Percentiles rank a stretch among this genome's conserved stretches.
Conservation (phyloP, 2,888 invertebrate genomes). For the Thymelicus sylvestris region DNA sequence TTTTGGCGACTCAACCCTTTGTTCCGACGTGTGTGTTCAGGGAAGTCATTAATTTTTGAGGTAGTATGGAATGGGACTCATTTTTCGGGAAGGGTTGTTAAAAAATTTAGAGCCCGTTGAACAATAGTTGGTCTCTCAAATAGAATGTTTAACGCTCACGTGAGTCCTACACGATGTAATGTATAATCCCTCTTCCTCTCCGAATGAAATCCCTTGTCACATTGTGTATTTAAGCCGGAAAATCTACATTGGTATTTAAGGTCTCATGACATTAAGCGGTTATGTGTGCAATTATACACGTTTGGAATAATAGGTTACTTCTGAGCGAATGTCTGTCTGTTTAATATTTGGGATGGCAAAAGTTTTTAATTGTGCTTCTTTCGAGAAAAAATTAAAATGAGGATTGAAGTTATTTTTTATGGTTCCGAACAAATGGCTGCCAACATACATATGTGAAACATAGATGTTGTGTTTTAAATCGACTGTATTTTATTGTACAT, state of each 20-base stretch:
- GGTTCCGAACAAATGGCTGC: no score
- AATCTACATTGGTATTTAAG: not conserved
- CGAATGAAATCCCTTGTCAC: constrained; percentile 22
- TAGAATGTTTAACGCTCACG: constrained; percentile 26
- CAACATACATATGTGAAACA: no score
- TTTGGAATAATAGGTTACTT: no score
- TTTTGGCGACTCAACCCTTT: constrained; percentile 72
- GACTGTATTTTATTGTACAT: no score
- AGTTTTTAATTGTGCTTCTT: no score
- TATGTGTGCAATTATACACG: not conserved
- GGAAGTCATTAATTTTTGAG: constrained; percentile 73
- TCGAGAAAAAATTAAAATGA: no score
- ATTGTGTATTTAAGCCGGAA: constrained; percentile 11
- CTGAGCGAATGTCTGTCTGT: no score
- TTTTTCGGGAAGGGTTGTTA: constrained; percentile 47
- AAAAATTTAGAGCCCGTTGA: constrained; percentile 36
- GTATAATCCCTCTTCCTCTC: not conserved
- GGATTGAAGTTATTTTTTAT: no score
- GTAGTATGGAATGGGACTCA: constrained; percentile 63
- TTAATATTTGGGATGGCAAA: no score
- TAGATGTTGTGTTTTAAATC: no score
- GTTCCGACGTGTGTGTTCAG: constrained; percentile 71
- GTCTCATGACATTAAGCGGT: not conserved
- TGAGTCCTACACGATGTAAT: constrained; percentile 30
- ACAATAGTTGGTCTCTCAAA: constrained; percentile 42